These are phyloP conservation scores for Coecobrya sp. DNA, from an alignment of 2,888 invertebrate genomes.

Conservation along the genomic window DNA sequence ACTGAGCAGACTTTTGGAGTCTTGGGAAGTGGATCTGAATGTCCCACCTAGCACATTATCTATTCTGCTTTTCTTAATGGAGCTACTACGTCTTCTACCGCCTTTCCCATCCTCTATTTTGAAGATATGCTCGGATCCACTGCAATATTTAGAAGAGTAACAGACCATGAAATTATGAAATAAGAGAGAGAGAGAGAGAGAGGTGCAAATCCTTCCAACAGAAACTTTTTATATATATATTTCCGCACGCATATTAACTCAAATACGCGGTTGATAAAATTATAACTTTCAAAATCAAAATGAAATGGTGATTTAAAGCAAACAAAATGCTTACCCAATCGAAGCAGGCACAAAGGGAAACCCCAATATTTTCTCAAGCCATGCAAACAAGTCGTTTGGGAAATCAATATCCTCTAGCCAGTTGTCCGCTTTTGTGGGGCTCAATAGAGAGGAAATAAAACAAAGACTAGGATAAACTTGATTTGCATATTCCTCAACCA, in stretches of 20 bases:
- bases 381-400: conserved; percentile 82
- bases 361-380: conserved; percentile 80
- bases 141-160: conserved; percentile 24
- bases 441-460: conserved; percentile 74
- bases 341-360: conserved; percentile 77
- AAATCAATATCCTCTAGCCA: conserved; percentile 84
- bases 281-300: conserved; percentile 49
- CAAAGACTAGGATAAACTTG: conserved; percentile 81
- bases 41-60: conserved; percentile 71
- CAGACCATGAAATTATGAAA: background rate
- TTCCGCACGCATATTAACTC: conserved; percentile 28
- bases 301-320: conserved; percentile 49
- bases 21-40: conserved; percentile 56
- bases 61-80: conserved; percentile 64
- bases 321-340: conserved; percentile 64
- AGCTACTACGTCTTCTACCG: background rate
- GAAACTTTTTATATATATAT: background rate
- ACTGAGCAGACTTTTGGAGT: conserved; percentile 53
- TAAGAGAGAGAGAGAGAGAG: background rate
- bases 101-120: conserved; percentile 2
- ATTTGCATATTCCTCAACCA: conserved; percentile 79
- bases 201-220: background rate
- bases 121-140: conserved; percentile 63
- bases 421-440: conserved; percentile 82
- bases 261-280: conserved; percentile 35